Conservation (phyloP, 1,140 invertebrate species). For the Ostrea edulis region DNA sequence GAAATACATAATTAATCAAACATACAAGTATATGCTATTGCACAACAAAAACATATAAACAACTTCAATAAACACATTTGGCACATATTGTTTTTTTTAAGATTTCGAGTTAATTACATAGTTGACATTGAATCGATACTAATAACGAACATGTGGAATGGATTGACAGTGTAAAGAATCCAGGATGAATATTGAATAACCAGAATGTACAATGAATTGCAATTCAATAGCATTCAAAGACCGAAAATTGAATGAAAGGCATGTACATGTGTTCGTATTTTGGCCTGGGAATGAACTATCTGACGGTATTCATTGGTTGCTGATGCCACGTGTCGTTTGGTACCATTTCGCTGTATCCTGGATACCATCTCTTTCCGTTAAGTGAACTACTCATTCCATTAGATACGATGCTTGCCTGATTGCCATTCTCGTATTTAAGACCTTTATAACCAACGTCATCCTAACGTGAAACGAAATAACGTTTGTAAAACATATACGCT, state of each 20-base stretch:
- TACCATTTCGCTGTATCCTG: not conserved
- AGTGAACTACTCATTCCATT: not conserved
- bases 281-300: constrained; percentile 3
- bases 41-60: not conserved
- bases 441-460: not conserved
- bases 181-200: too few relatives aligned
- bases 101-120: not conserved
- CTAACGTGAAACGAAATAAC: not conserved
- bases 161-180: too few relatives aligned
- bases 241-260: too few relatives aligned
- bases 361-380: not conserved
- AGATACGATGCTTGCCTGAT: not conserved
- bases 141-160: too few relatives aligned
- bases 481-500: too few relatives aligned
- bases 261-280: not conserved
- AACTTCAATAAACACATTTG: not conserved
- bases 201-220: too few relatives aligned
- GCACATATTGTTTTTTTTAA: not conserved
- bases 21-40: not conserved
- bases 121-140: not conserved
- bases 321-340: constrained; percentile 20
- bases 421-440: not conserved
- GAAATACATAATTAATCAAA: not conserved
- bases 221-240: too few relatives aligned
- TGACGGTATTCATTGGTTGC: constrained; percentile 3